phyloP scores from a whole-genome alignment of 2,113 vertebrate genomes.

The Neomonachus schauinslandi region DNA sequence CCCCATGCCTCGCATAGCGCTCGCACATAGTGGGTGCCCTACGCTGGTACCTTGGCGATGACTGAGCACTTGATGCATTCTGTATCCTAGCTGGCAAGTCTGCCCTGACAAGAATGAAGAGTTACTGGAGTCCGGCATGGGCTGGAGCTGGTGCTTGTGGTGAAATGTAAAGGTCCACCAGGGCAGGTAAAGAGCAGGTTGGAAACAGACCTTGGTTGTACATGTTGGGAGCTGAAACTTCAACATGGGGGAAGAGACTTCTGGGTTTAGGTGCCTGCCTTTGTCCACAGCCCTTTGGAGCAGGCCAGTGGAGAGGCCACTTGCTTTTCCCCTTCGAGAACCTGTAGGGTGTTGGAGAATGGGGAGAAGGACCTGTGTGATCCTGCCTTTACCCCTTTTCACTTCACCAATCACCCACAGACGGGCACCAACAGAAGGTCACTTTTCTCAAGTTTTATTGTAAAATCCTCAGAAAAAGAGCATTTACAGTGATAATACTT shows the following conservation, averaged over 20 bases:
- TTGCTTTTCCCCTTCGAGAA: background rate
- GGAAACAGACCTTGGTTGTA: background rate
- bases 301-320: background rate
- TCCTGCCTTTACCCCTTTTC: background rate
- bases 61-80: background rate
- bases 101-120: background rate
- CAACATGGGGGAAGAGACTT: background rate
- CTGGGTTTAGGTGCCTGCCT: background rate
- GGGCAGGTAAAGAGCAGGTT: background rate
- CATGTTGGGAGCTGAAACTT: background rate
- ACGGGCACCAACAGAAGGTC: background rate
- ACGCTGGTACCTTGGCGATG: background rate
- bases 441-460: slow-evolving; percentile 80
- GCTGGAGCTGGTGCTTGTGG: background rate
- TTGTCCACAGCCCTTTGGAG: background rate
- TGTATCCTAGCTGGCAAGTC: background rate
- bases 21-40: background rate
- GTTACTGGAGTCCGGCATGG: background rate
- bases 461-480: slow-evolving; percentile 83
- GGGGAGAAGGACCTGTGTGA: accelerated
- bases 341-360: accelerated
- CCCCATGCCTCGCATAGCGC: too few relatives aligned
- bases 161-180: background rate
- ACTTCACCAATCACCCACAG: background rate
- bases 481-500: slow-evolving; percentile 68